Percentiles rank a stretch among this genome's conserved stretches.
Evolutionary conservation across 2,888 invertebrate species (phyloP).

Genomic region (Sicus ferrugineus): DNA sequence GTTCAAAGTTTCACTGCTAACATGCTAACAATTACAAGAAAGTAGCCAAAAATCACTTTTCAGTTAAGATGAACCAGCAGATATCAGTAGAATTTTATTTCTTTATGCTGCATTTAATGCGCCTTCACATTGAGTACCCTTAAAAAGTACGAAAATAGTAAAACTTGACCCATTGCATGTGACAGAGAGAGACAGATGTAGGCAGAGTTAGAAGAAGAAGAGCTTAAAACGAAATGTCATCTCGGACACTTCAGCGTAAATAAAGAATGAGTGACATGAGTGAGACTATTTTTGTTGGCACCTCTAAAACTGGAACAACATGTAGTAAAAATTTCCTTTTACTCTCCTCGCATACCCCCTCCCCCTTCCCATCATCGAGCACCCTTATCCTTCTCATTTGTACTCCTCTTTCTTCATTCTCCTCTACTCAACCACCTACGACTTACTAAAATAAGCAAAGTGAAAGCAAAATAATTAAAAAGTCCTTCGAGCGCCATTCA

Average conservation of each 20-base stretch:
- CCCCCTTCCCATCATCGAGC: background rate
- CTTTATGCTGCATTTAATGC: too few relatives aligned
- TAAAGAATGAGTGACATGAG: background rate
- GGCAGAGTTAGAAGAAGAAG: background rate
- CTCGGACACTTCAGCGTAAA: background rate
- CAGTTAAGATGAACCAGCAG: too few relatives aligned
- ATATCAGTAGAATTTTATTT: too few relatives aligned
- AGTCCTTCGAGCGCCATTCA: conserved; percentile 24
- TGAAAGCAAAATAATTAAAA: conserved; percentile 31
- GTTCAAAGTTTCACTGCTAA: too few relatives aligned
- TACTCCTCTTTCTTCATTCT: background rate
- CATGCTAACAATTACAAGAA: too few relatives aligned
- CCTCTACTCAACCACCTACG: background rate
- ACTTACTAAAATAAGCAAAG: background rate
- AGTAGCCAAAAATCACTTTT: too few relatives aligned
- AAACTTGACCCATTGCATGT: background rate
- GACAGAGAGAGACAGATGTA: background rate
- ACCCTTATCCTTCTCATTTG: background rate
- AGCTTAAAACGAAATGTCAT: background rate
- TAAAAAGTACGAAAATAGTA: too few relatives aligned
- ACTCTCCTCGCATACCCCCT: background rate
- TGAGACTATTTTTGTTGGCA: background rate
- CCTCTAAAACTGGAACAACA: too few relatives aligned
- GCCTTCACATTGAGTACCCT: too few relatives aligned
- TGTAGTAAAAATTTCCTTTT: too few relatives aligned